A percentile compares a stretch with the other conserved stretches of the same genome.
Evolutionary conservation across 2,797 vertebrate species (phyloP).

Genomic region (Typhlichthys eigenmanni): DNA sequence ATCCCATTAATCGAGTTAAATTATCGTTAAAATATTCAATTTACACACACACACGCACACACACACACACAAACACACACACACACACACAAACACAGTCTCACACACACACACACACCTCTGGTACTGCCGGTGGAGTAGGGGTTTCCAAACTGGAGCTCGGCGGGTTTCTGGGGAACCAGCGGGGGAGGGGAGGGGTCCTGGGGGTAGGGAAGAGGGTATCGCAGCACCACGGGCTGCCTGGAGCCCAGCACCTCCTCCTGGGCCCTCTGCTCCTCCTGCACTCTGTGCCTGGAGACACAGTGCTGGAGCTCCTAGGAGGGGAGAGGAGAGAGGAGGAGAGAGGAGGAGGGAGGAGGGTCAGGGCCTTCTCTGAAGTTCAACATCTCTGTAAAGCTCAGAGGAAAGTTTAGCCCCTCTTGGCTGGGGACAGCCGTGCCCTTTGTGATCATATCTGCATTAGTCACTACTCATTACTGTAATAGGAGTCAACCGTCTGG

Average conservation of each 20-base stretch:
- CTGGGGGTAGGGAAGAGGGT: constrained; percentile 83
- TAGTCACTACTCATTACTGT: constrained; percentile 77
- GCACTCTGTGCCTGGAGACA: constrained; percentile 72
- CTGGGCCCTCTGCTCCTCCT: constrained; percentile 59
- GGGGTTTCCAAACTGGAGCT: constrained; percentile 92
- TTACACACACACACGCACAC: no score
- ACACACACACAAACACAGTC: no score
- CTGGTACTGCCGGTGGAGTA: constrained; percentile 80
- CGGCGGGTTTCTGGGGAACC: constrained; percentile 82
- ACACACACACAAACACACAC: no score
- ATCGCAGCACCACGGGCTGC: constrained; percentile 77
- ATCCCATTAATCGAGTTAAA: no score
- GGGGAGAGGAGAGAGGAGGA: neutral
- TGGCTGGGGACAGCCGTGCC: constrained; percentile 52
- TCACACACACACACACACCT: constrained; percentile 64
- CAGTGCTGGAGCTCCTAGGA: constrained; percentile 82
- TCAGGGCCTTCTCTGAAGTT: neutral
- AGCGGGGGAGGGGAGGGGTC: constrained; percentile 80
- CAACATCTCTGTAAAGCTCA: constrained; percentile 19
- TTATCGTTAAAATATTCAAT: no score
- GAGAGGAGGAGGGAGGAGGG: neutral
- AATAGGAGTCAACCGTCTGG: constrained; percentile 68
- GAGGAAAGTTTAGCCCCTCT: constrained; percentile 44
- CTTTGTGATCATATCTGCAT: constrained; percentile 72
- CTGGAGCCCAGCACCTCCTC: constrained; percentile 69